Conservation (phyloP, 2,797 vertebrate genomes). For the Ctenosaura bakeri region DNA sequence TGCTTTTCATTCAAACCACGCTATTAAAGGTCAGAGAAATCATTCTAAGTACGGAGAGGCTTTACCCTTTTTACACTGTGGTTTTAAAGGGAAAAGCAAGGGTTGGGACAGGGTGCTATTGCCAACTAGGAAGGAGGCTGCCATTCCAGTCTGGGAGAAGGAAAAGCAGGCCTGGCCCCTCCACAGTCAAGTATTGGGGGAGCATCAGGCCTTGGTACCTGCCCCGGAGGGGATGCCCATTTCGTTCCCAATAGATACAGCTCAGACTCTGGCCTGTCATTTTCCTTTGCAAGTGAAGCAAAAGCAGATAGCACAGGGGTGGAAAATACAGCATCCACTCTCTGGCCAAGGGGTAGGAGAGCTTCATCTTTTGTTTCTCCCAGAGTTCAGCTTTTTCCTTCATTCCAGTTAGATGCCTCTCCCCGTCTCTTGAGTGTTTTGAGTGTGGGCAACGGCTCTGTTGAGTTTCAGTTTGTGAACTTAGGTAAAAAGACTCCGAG, state of each 20-base stretch:
- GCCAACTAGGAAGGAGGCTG: too few species aligned
- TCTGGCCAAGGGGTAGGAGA: neutral
- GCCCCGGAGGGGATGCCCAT: neutral
- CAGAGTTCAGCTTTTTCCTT: neutral
- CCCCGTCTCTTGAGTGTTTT: neutral
- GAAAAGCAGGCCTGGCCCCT: too few species aligned
- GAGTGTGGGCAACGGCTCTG: neutral
- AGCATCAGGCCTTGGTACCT: too few species aligned
- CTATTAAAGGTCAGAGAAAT: too few species aligned
- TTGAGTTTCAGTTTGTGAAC: neutral
- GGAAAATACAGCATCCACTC: conserved; percentile 1
- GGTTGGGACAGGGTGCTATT: too few species aligned
- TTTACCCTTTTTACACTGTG: too few species aligned
- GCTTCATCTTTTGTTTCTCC: neutral
- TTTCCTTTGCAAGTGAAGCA: neutral
- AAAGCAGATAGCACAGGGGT: neutral
- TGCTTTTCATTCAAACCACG: too few species aligned
- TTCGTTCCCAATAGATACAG: neutral
- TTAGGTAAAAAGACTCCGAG: too few species aligned
- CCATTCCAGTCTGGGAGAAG: too few species aligned
- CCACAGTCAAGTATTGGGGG: too few species aligned
- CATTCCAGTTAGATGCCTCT: neutral
- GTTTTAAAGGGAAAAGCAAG: too few species aligned
- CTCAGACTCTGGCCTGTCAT: neutral
- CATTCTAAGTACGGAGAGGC: too few species aligned